Conservation (phyloP, 2,888 invertebrate genomes). For the Scaptomyza caliginosa region DNA sequence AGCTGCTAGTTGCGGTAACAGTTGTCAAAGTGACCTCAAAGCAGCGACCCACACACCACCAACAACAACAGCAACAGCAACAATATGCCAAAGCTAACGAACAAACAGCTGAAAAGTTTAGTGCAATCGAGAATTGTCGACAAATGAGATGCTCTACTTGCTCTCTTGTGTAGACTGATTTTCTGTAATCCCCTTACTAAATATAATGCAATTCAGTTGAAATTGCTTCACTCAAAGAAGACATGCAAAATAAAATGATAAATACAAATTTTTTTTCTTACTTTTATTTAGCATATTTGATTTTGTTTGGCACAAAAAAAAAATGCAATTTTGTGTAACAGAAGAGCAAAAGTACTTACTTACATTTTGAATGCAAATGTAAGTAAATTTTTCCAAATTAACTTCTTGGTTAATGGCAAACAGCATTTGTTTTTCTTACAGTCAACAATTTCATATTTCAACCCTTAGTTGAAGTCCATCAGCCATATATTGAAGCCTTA, state of each 20-base stretch:
- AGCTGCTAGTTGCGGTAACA: conserved; percentile 71
- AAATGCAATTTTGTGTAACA: not conserved
- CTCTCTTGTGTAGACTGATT: not conserved
- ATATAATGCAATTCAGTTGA: conserved; percentile 8
- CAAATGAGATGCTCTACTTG: conserved; percentile 9
- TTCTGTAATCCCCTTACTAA: not conserved
- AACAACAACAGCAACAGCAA: conserved; percentile 45
- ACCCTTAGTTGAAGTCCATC: not conserved
- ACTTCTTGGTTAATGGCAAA: not conserved
- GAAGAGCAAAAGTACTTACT: not conserved
- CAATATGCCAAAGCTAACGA: conserved; percentile 4
- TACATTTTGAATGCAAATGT: not conserved
- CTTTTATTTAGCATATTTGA: conserved; percentile 2
- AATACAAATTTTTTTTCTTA: not conserved
- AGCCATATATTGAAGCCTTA: not conserved
- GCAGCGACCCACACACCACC: conserved; percentile 42
- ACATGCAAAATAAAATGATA: not conserved
- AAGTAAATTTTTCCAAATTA: too few relatives aligned
- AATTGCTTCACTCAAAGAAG: not conserved
- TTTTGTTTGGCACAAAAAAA: not conserved
- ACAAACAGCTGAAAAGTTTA: not conserved
- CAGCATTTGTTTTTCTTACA: too few relatives aligned
- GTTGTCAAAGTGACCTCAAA: conserved; percentile 80
- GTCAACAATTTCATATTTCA: not conserved
- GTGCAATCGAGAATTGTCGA: conserved; percentile 6